phyloP scores from a whole-genome alignment of 2,797 vertebrate genomes.

The Podarcis siculus region DNA sequence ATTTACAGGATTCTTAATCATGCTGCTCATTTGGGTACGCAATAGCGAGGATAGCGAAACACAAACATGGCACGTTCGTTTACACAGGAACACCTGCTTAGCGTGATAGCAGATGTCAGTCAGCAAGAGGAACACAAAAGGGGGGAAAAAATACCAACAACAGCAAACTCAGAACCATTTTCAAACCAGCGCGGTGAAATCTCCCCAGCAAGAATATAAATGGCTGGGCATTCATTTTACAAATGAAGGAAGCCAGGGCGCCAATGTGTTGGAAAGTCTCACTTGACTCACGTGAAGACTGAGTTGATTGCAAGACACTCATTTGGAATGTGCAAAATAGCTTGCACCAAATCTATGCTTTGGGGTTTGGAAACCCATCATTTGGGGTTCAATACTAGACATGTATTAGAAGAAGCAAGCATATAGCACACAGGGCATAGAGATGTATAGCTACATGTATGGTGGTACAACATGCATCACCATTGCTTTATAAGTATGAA shows the following conservation, averaged over 20 bases:
- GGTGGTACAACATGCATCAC: not conserved
- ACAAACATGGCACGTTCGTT: slow-evolving; percentile 97
- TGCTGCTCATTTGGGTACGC: slow-evolving; percentile 95
- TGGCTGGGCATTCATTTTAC: slow-evolving; percentile 38
- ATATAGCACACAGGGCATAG: not conserved
- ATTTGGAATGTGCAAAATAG: slow-evolving; percentile 34
- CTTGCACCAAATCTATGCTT: slow-evolving; percentile 32
- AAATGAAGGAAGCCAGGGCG: slow-evolving; percentile 12
- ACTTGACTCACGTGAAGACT: not conserved
- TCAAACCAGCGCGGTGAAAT: slow-evolving; percentile 56
- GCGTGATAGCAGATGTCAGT: slow-evolving; percentile 99
- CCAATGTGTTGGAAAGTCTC: slow-evolving; percentile 38
- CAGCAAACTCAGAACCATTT: slow-evolving; percentile 76
- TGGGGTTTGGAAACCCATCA: slow-evolving; percentile 3
- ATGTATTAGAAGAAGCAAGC: not conserved
- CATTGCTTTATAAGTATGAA: not conserved
- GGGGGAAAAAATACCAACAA: slow-evolving; percentile 75
- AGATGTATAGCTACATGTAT: not conserved
- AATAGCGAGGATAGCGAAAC: slow-evolving; percentile 91
- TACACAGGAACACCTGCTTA: slow-evolving; percentile 99
- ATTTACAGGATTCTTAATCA: slow-evolving; percentile 99
- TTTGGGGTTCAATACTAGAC: slow-evolving; percentile 10
- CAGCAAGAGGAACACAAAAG: slow-evolving; percentile 92
- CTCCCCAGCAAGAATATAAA: slow-evolving; percentile 57
- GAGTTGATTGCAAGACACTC: not conserved